Evolutionary conservation across 2,113 vertebrate species (phyloP), one percentile per base, ranked within the genome.

Genomic region (Pica pica): DNA sequence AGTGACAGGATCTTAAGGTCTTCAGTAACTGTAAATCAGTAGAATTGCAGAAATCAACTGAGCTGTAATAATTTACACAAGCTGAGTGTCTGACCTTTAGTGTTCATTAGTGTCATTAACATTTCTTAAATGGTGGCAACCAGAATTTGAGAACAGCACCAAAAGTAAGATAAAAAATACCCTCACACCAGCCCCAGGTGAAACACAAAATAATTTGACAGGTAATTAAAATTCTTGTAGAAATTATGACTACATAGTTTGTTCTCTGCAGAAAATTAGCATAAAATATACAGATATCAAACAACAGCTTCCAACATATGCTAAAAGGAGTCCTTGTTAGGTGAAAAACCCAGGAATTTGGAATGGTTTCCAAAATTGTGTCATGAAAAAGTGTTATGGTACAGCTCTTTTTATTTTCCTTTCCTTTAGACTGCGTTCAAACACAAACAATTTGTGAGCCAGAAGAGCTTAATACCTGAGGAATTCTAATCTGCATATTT

Each of bases 141-240:
- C 79, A 39, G 87, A 96, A 92, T 91, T 92, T 79, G 39, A 86
- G 57, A 93, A 41, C 16, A 65, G 46, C 35, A 85, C 55, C n/a
- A 69, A 77, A 95, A 83, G 5, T 64, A 53, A 90, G 76, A 52
- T 63, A 47, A 90, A 89, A 82, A 90, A 59, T 64, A 69, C 17
- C 28, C 13, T 75, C 74, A 61, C 76, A 94, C n/a, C 71, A 87
- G 42, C 63, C 35, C 16, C 85, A 81, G 41, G 64, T 82, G 68
- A 91, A 96, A 83, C 68, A 60, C 56, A 85, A 82, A 97, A 96
- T 96, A 97, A 97, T 97, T 96, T 98, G 97, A 95, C 81, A 93
- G 65, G 52, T 96, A 98, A 97, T 97, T 98, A 98, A 97, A 97
- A 96, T 94, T 91, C 73, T 69, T 91, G 57, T 95, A 96, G 97